Conservation (phyloP, 2,113 vertebrate genomes). For the Misgurnus mizolepis region DNA sequence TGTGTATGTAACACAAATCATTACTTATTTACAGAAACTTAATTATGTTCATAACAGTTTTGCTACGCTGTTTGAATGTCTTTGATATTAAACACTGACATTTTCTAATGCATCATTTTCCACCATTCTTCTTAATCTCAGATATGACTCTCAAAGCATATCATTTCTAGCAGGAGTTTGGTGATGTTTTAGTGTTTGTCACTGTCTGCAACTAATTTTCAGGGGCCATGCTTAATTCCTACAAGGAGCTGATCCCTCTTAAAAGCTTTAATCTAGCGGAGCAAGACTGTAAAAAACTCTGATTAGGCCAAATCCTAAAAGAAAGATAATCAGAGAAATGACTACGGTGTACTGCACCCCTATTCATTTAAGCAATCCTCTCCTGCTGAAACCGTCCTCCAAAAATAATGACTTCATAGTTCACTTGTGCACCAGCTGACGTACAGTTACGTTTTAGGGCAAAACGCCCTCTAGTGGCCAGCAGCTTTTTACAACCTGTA, state of each 20-base stretch:
- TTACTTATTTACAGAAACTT: no score
- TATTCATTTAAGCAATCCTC: not conserved
- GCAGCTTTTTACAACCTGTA: no score
- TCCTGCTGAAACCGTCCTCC: not conserved
- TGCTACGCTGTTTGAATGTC: no score
- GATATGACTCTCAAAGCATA: not conserved
- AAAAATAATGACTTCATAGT: no score
- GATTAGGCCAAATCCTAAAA: slow-evolving; percentile 4
- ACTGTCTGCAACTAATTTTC: slow-evolving; percentile 3
- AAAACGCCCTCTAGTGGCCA: no score
- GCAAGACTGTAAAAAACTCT: slow-evolving; percentile 12
- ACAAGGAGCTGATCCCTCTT: slow-evolving; percentile 17
- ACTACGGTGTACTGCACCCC: not conserved
- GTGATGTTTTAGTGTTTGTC: not conserved
- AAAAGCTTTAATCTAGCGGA: slow-evolving; percentile 22
- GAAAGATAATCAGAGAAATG: slow-evolving; percentile 18
- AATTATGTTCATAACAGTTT: no score
- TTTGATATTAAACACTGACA: no score
- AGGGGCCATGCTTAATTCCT: slow-evolving; percentile 17
- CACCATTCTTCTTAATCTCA: no score
- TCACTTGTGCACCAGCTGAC: no score
- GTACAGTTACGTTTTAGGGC: no score
- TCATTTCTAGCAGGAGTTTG: not conserved
- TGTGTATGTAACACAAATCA: no score
- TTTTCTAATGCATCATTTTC: no score